A percentile compares a stretch with the other conserved stretches of the same genome.
Evolutionary conservation across 2,888 invertebrate genomes (phyloP).

Genomic region (Sarcophaga caerulescens): DNA sequence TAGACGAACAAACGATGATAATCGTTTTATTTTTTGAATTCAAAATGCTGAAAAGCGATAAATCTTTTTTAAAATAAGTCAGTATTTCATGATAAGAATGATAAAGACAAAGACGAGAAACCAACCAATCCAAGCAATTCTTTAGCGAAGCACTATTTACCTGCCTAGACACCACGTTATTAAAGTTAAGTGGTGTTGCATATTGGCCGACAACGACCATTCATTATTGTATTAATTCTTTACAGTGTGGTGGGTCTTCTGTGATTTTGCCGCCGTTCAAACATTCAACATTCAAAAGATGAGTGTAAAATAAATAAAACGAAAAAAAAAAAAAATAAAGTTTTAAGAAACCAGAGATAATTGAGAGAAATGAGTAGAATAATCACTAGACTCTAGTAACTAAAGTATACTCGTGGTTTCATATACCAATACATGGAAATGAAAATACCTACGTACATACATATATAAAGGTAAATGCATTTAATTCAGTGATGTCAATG

Average conservation of each 20-base stretch:
- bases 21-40: no score
- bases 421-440: background rate
- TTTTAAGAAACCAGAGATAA: conserved; percentile 29
- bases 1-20: no score
- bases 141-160: background rate
- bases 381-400: conserved; percentile 33
- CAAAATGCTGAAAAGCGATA: no score
- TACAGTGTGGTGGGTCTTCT: background rate
- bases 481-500: no score
- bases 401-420: no score
- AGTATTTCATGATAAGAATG: background rate
- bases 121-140: background rate
- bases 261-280: conserved; percentile 24
- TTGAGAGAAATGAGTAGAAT: conserved; percentile 44
- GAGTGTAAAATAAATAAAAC: background rate
- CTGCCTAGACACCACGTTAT: background rate
- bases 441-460: background rate
- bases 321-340: background rate
- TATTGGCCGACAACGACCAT: background rate
- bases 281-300: background rate
- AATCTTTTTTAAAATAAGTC: background rate
- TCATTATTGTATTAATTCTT: background rate
- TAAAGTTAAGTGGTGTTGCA: background rate
- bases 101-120: background rate
- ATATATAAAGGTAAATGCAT: background rate